Evolutionary conservation across 2,888 invertebrate species (phyloP).

Genomic region (Xanthia togata): DNA sequence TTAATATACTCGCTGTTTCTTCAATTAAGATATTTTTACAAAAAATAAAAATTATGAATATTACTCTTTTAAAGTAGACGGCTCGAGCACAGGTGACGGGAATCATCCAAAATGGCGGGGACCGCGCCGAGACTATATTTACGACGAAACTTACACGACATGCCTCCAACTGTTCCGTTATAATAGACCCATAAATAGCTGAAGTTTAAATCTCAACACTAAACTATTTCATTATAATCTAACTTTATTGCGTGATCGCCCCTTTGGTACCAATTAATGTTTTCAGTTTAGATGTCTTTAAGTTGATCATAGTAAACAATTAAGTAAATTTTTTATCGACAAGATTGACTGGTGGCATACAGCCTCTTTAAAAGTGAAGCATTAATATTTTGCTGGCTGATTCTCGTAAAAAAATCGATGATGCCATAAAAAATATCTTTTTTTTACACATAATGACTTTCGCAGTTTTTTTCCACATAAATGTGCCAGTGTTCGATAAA

Average conservation of each 20-base stretch:
- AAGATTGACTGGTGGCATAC: background rate
- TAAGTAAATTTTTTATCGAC: background rate
- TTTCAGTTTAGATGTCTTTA: background rate
- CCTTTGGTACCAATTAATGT: background rate
- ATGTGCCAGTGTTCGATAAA: background rate
- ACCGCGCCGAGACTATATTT: conserved; percentile 72
- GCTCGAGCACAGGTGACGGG: conserved; percentile 63
- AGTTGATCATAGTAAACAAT: background rate
- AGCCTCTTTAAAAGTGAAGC: background rate
- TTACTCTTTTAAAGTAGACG: conserved; percentile 34
- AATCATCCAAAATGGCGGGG: conserved; percentile 68
- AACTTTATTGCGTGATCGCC: background rate
- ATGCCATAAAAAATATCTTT: conserved; percentile 1
- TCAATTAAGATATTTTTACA: background rate
- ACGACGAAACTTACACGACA: conserved; percentile 73
- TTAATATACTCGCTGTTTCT: background rate
- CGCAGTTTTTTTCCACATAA: background rate
- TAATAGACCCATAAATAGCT: conserved; percentile 74
- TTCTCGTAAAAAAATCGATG: background rate
- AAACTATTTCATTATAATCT: conserved; percentile 51
- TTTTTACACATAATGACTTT: background rate
- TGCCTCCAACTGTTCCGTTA: conserved; percentile 69
- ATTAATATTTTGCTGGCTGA: background rate
- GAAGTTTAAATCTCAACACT: conserved; percentile 71
- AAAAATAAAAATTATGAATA: background rate